phyloP scores from a whole-genome alignment of 1,140 invertebrate genomes.

The Pomphorhynchus laevis region DNA sequence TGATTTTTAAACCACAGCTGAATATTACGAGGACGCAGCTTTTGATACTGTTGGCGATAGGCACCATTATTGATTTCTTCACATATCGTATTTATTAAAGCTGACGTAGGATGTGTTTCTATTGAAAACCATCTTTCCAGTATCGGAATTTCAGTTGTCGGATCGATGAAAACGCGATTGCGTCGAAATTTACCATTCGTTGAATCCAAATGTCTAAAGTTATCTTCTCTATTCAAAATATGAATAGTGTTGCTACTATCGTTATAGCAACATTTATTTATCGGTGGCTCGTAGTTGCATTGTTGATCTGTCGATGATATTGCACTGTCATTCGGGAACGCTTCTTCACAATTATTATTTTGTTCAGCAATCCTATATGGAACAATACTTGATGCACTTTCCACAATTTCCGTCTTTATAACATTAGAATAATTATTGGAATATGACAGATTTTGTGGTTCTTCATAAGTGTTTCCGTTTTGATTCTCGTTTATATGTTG shows the following conservation, averaged over 20 bases:
- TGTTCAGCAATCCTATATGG: no score
- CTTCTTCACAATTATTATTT: no score
- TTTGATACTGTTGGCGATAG: slow-evolving; percentile 64
- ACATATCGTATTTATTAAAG: slow-evolving; percentile 52
- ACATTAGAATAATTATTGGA: no score
- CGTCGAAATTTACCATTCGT: slow-evolving; percentile 21
- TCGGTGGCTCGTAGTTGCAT: not conserved
- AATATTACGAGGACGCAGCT: slow-evolving; percentile 76
- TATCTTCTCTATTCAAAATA: not conserved
- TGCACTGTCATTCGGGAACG: no score
- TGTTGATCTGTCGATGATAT: no score
- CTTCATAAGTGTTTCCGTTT: no score
- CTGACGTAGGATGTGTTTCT: slow-evolving; percentile 36
- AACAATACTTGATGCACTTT: no score
- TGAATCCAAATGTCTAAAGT: not conserved
- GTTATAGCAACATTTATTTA: not conserved
- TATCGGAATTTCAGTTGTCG: slow-evolving; percentile 70
- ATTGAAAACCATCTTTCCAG: slow-evolving; percentile 81
- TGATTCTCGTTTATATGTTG: no score
- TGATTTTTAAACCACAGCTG: slow-evolving; percentile 68
- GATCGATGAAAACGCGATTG: slow-evolving; percentile 90
- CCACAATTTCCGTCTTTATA: no score
- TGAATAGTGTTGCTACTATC: not conserved
- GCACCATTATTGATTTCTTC: slow-evolving; percentile 60
- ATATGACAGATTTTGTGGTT: no score